Evolutionary conservation across 2,888 invertebrate species (phyloP).

Genomic region (Agrenia bidenticulata): DNA sequence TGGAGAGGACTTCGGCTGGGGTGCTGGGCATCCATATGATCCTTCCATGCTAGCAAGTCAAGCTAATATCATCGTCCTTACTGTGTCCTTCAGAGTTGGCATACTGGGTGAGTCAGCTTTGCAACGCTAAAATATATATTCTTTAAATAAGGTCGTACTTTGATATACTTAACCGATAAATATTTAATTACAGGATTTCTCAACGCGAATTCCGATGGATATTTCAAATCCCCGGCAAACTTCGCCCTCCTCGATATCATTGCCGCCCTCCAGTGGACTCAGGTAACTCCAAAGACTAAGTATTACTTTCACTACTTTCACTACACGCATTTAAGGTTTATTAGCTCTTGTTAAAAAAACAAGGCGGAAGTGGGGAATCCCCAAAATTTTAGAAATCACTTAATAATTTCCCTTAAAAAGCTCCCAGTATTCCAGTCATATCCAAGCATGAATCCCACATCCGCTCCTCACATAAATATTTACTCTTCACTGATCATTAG

Average conservation of each 20-base stretch:
- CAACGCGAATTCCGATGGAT: constrained; percentile 83
- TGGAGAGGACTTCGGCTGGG: constrained; percentile 80
- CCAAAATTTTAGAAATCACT: not conserved
- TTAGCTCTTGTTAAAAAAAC: too few relatives aligned
- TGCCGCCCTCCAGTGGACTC: constrained; percentile 60
- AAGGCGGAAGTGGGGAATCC: not conserved
- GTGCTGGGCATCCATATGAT: constrained; percentile 95
- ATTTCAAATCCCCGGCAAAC: constrained; percentile 83
- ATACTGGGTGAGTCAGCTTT: constrained; percentile 67
- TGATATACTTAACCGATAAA: too few relatives aligned
- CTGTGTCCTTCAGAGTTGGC: constrained; percentile 93
- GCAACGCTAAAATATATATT: not conserved
- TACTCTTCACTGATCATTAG: constrained; percentile 17
- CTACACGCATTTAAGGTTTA: too few relatives aligned
- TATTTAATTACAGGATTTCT: constrained; percentile 71
- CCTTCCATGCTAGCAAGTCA: constrained; percentile 91
- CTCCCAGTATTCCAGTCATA: not conserved
- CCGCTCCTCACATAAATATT: constrained; percentile 17
- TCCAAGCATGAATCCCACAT: constrained; percentile 11
- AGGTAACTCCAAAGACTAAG: constrained; percentile 41
- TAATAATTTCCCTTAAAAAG: constrained; percentile 2
- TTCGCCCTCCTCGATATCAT: constrained; percentile 97
- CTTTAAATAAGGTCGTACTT: not conserved
- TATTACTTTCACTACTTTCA: too few relatives aligned
- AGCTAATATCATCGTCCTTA: constrained; percentile 88